Evolutionary conservation across 1,140 invertebrate species (phyloP), one percentile per base, ranked within the genome.

Genomic region (Rhagoletis zephyria): DNA sequence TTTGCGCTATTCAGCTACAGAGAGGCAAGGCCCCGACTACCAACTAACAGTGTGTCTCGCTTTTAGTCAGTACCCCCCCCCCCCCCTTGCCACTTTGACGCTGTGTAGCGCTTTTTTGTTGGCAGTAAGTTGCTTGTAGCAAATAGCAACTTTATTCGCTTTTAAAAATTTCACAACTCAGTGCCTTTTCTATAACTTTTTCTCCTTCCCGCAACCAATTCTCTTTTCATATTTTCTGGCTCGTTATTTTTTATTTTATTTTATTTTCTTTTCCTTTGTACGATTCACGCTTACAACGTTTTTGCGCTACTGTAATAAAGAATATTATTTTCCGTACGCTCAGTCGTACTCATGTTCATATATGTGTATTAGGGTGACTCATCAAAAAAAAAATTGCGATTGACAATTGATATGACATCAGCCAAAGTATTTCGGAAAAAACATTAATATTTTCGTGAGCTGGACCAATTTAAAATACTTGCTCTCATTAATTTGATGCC

Each of bases 81-180:
- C n/a, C n/a, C n/a, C n/a, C n/a, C n/a, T n/a, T n/a, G 40, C 67
- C 67, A 74, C 42, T 74, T 74, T 74, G 67, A 45, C 42, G 67
- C 45, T 42, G 45, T 16, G 14, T 42, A 12, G 12, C 10, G 67
- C 40, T 14, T 74, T 65, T 74, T 74, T 74, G 42, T 74, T 74
- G 4, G 10, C 45, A 42, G 40, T 48, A 74, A 74, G 67, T 74
- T 74, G 67, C 67, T 74, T 48, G 67, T 4, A 74, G 67, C 67
- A 14, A n/a, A 74, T 48, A 74, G 40, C 42, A 74, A 74, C 67
- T 74, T 74, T 74, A 48, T 74, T 42, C 42, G 67, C 67, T 74
- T 74, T 74, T 74, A 45, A 74, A 42, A 74, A 48, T n/a, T 5
- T 42, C 45, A 74, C 67, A 74, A 74, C 45, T 9, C 67, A 3